Percentiles rank a stretch among this genome's conserved stretches.
Evolutionary conservation across 2,888 invertebrate genomes (phyloP).

Genomic region (Drosophila putrida): DNA sequence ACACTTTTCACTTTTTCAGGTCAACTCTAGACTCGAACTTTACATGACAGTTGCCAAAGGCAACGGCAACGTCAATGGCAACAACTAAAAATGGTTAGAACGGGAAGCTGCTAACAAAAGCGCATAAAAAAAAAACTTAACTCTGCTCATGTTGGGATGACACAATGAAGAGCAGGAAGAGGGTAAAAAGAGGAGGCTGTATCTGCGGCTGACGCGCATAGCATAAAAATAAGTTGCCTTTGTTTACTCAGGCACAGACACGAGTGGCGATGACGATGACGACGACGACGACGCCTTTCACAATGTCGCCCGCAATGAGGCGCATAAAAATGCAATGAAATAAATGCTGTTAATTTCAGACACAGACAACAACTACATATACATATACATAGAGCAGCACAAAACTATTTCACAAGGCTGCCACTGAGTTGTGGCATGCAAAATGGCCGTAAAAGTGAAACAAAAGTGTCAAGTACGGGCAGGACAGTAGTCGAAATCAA

Average conservation of each 20-base stretch:
- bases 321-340: slow-evolving; percentile 74
- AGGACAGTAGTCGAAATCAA: slow-evolving; percentile 47
- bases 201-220: slow-evolving; percentile 69
- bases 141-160: slow-evolving; percentile 49
- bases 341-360: slow-evolving; percentile 80
- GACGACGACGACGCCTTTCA: slow-evolving; percentile 15
- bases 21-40: slow-evolving; percentile 75
- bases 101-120: slow-evolving; percentile 71
- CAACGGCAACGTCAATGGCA: slow-evolving; percentile 25
- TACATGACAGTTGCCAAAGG: slow-evolving; percentile 73
- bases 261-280: slow-evolving; percentile 39
- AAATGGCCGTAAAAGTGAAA: slow-evolving; percentile 38
- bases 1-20: slow-evolving; percentile 67
- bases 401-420: slow-evolving; percentile 41
- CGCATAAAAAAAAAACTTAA: slow-evolving; percentile 72
- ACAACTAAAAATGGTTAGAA: slow-evolving; percentile 42
- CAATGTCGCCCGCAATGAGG: slow-evolving; percentile 49
- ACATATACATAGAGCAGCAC: slow-evolving; percentile 10
- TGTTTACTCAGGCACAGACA: slow-evolving; percentile 55
- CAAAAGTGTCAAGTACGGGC: slow-evolving; percentile 52
- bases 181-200: slow-evolving; percentile 10
- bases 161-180: slow-evolving; percentile 2
- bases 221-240: slow-evolving; percentile 79
- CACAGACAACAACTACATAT: slow-evolving; percentile 42
- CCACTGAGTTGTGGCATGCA: slow-evolving; percentile 30